Conservation (phyloP, 2,888 invertebrate genomes). For the Hedychridium roseum region DNA sequence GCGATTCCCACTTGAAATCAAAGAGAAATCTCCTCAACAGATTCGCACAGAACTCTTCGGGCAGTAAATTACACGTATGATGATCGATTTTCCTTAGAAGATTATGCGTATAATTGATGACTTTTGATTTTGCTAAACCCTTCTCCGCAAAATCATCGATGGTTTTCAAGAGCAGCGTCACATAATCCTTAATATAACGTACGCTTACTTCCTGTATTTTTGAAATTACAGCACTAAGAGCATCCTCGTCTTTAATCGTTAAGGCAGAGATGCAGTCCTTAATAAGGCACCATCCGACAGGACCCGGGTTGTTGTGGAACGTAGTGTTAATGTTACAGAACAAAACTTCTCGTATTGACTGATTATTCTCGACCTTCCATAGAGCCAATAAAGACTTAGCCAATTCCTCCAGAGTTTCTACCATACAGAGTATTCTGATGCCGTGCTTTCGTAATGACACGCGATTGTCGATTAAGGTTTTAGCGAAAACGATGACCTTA, state of each 20-base stretch:
- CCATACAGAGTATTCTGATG: conserved; percentile 41
- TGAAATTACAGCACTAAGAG: conserved; percentile 7
- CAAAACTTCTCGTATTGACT: conserved; percentile 44
- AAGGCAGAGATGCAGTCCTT: conserved; percentile 26
- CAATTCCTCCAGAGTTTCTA: conserved; percentile 28
- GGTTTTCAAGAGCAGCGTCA: conserved; percentile 18
- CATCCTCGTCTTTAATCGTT: conserved; percentile 21
- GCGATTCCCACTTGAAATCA: neutral
- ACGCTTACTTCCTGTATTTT: conserved; percentile 12
- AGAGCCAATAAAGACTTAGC: conserved; percentile 19
- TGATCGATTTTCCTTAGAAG: conserved; percentile 9
- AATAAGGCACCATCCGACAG: conserved; percentile 35
- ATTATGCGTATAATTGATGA: accelerated
- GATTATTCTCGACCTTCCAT: conserved; percentile 37
- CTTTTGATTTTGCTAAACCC: neutral
- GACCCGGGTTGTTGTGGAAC: conserved; percentile 31
- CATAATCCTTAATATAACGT: conserved; percentile 33
- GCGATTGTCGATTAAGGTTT: conserved; percentile 29
- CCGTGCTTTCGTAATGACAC: conserved; percentile 53
- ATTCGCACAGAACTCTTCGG: conserved; percentile 34
- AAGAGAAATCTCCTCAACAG: conserved; percentile 41
- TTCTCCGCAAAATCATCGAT: conserved; percentile 20
- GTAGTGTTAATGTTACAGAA: conserved; percentile 19
- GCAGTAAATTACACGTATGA: conserved; percentile 22
- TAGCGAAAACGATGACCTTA: conserved; percentile 38